Percentiles rank a stretch among this genome's conserved stretches.
phyloP scores from a whole-genome alignment of 2,888 invertebrate genomes.

The Zootermopsis nevadensis region DNA sequence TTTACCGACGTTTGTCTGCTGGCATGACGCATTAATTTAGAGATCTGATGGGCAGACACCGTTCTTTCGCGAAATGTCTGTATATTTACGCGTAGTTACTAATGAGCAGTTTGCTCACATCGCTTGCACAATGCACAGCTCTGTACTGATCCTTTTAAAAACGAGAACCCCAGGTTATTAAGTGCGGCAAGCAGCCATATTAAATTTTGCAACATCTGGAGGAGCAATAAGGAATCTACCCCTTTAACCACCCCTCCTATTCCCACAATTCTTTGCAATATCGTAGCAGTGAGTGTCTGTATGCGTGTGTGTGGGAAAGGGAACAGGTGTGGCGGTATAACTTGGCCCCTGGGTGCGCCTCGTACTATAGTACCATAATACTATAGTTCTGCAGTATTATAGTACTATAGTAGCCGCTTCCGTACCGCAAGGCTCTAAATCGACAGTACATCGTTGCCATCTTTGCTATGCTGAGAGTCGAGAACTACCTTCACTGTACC shows the following conservation, averaged over 20 bases:
- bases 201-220: conserved; percentile 32
- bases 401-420: too few species aligned
- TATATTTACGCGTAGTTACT: neutral
- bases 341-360: neutral
- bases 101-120: neutral
- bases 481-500: too few species aligned
- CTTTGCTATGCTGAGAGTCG: too few species aligned
- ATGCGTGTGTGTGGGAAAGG: neutral
- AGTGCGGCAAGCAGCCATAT: neutral
- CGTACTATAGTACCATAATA: too few species aligned
- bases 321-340: too few species aligned
- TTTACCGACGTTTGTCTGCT: too few species aligned
- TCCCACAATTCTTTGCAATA: neutral
- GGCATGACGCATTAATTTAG: neutral
- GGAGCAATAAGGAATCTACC: neutral
- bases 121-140: neutral
- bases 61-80: neutral
- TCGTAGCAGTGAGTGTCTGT: neutral
- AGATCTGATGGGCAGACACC: neutral
- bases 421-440: too few species aligned
- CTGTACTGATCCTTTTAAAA: neutral
- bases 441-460: too few species aligned
- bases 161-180: neutral
- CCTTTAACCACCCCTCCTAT: neutral
- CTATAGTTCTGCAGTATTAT: too few species aligned